Evolutionary conservation across 1,140 invertebrate genomes (phyloP).

Genomic region (Drosophila parabipectinata): DNA sequence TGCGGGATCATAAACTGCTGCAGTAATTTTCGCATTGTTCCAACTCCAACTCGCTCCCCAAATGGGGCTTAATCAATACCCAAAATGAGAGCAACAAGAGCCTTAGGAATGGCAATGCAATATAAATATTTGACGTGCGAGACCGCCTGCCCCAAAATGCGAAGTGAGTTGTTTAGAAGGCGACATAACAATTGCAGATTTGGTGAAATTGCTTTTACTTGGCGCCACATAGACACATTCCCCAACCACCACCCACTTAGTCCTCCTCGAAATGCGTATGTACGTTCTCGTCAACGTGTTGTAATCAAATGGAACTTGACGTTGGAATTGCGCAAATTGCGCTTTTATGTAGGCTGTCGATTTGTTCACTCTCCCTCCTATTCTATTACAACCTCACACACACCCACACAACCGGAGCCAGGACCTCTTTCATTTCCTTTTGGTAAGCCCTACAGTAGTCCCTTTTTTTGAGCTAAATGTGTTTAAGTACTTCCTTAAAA

Average conservation of each 20-base stretch:
- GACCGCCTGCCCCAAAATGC: constrained; percentile 58
- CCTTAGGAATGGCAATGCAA: constrained; percentile 54
- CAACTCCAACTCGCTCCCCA: constrained; percentile 21
- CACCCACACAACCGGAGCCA: neutral
- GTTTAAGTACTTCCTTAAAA: neutral
- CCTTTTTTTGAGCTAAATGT: constrained; percentile 2
- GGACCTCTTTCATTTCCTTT: constrained; percentile 6
- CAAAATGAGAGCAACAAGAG: constrained; percentile 29
- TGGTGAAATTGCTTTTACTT: constrained; percentile 79
- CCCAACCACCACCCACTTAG: constrained; percentile 11
- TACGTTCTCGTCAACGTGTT: constrained; percentile 69
- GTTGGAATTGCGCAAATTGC: constrained; percentile 77
- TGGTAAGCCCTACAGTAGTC: constrained; percentile 17
- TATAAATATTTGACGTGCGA: constrained; percentile 81
- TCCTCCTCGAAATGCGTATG: constrained; percentile 38
- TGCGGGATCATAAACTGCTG: constrained; percentile 59
- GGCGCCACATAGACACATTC: constrained; percentile 10
- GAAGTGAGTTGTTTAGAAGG: constrained; percentile 79
- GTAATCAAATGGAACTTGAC: constrained; percentile 81
- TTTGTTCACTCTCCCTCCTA: constrained; percentile 25
- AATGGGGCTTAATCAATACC: constrained; percentile 75
- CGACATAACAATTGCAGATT: constrained; percentile 82
- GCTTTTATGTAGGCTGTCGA: constrained; percentile 80
- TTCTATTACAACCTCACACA: neutral
- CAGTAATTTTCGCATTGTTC: constrained; percentile 63